Evolutionary conservation across 2,888 invertebrate species (phyloP).

Genomic region (Leistus spinibarbis): DNA sequence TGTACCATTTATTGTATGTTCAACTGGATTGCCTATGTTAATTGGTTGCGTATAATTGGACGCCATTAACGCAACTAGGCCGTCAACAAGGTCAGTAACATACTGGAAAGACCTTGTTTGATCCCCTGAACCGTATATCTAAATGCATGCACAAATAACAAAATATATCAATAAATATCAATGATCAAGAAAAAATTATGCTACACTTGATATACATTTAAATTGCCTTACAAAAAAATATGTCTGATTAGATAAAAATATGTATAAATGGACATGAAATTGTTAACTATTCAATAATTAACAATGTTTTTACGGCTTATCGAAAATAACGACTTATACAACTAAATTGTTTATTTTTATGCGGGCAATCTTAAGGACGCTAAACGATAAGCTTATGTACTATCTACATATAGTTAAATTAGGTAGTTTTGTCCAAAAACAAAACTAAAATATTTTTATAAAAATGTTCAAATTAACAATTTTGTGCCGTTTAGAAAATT

Average conservation of each 20-base stretch:
- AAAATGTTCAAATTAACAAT: too few relatives aligned
- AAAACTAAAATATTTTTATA: too few relatives aligned
- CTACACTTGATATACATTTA: background rate
- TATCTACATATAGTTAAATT: too few relatives aligned
- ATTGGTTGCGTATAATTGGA: conserved; percentile 92
- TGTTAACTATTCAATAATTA: background rate
- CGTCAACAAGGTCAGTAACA: conserved; percentile 95
- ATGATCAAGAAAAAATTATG: background rate
- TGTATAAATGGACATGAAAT: too few relatives aligned
- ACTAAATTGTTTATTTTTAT: too few relatives aligned
- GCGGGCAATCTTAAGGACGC: too few relatives aligned
- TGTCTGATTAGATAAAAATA: background rate
- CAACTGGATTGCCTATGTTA: conserved; percentile 97
- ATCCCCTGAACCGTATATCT: conserved; percentile 85
- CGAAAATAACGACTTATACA: too few relatives aligned
- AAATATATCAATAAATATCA: conserved; percentile 22
- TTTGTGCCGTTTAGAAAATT: too few relatives aligned
- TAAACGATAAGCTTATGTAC: too few relatives aligned
- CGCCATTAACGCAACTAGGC: conserved; percentile 89
- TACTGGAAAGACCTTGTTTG: conserved; percentile 98
- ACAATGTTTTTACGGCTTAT: background rate
- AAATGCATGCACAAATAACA: conserved; percentile 43
- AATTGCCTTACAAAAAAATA: too few relatives aligned
- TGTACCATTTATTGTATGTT: conserved; percentile 93
- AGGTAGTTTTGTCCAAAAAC: too few relatives aligned